Evolutionary conservation across 1,140 invertebrate species (phyloP).

Genomic region (Drosophila trapezifrons): DNA sequence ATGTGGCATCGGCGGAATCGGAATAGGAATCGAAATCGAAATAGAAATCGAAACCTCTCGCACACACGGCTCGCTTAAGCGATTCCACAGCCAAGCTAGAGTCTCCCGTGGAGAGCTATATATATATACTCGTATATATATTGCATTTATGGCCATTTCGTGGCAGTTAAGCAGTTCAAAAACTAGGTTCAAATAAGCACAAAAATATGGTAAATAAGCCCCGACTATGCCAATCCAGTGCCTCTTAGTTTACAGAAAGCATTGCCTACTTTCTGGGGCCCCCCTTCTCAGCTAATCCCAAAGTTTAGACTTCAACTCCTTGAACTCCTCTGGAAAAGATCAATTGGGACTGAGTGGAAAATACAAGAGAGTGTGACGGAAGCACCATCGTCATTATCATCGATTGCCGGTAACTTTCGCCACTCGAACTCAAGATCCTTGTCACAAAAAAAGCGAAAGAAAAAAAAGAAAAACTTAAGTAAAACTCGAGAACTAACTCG

Average conservation of each 20-base stretch:
- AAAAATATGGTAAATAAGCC: background rate
- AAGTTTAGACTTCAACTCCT: background rate
- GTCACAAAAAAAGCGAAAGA: background rate
- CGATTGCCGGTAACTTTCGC: constrained; percentile 9
- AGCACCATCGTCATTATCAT: background rate
- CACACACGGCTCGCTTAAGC: constrained; percentile 5
- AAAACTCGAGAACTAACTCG: constrained; percentile 3
- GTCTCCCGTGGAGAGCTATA: background rate
- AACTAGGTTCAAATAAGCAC: background rate
- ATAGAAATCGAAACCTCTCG: constrained; percentile 19
- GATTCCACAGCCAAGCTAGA: no score
- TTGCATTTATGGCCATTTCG: constrained; percentile 1
- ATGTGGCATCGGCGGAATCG: background rate
- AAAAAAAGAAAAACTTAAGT: background rate
- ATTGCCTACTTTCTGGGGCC: background rate
- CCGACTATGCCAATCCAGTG: background rate
- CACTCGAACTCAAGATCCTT: constrained; percentile 14
- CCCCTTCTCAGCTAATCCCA: background rate
- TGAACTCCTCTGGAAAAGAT: background rate
- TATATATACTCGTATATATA: no score
- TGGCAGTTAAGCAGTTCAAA: constrained; percentile 2
- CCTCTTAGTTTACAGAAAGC: background rate
- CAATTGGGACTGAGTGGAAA: no score
- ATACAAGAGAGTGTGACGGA: no score
- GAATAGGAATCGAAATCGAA: constrained; percentile 13